Base-by-base conservation (phyloP, 2,888 invertebrate species). In the Drosophila prostipennis region DNA sequence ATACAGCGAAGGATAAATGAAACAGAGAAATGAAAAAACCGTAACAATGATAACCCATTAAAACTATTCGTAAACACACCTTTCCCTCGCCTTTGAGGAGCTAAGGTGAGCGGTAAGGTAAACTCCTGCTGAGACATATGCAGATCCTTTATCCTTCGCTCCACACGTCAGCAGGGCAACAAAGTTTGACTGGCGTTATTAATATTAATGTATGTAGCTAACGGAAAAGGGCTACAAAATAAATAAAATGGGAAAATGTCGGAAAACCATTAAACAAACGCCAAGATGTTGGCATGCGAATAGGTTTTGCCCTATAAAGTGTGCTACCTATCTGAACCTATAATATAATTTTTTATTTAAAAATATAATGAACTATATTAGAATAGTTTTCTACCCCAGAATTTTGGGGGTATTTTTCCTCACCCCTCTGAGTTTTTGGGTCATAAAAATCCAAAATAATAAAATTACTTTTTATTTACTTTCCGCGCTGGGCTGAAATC, bases 51-150 rank as follows among this genome's bases (percentile, higher is more conserved):
- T 86, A 87, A 89, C 75, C 86, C 86, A 86, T 86, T 89, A 86
- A 89, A 86, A 89, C 87, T 86, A 87, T 86, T 87, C 85, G 73
- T 64, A 70, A 79, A 85, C 87, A 89, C 73, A 87, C 79, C 86
- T 74, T 65, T 73, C 32, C 19, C 6, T 11, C 26, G 4, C 6
- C 1, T 14, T 13, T 8, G 26, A 0, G 2, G n/a, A 34, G 19
- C 8, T 23, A 2, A 72, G 52, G 14, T 58, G 40, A 32, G 37
- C 26, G 13, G 7, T 19, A 37, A 56, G 16, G 7, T 19, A 39
- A 56, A 52, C 59, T 55, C 65, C 69, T 67, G 83, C 67, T 51
- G 68, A 42, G 71, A 60, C 37, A 37, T 59, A 67, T 74, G 78
- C 45, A 75, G 61, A 69, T 82, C 71, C 80, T 74, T 59, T 64